phyloP scores from a whole-genome alignment of 1,140 invertebrate species.

The Brachionus koreanus region DNA sequence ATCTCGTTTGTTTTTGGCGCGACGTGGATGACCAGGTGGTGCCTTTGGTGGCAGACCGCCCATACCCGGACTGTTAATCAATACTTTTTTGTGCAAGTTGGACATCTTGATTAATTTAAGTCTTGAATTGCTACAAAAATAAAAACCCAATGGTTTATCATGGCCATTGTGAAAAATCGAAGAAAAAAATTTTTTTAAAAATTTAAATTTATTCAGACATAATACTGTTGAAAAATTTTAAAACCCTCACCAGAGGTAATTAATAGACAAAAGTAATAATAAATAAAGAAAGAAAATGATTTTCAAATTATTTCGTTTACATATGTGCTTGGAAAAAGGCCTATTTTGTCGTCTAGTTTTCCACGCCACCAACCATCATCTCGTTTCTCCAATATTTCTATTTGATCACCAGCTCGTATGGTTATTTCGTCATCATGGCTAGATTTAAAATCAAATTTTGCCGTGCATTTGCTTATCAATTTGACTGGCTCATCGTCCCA shows the following conservation, averaged over 20 bases:
- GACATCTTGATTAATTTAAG: conserved; percentile 17
- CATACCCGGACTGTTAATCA: not conserved
- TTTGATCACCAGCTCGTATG: conserved; percentile 20
- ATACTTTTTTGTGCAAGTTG: conserved; percentile 30
- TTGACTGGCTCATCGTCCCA: conserved; percentile 4
- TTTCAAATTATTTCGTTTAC: not conserved
- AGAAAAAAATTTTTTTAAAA: not conserved
- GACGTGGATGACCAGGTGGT: not conserved
- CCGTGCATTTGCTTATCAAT: not conserved
- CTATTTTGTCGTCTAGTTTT: not conserved
- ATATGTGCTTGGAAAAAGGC: conserved; percentile 34
- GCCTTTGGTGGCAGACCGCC: not conserved
- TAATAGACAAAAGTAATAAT: not conserved
- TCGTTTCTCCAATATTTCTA: conserved; percentile 8
- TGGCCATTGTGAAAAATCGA: not conserved
- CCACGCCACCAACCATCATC: conserved; percentile 35
- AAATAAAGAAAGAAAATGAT: not conserved
- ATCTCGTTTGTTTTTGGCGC: conserved; percentile 61
- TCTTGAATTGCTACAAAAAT: not conserved
- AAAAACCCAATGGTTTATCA: not conserved
- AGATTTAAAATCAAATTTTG: conserved; percentile 30
- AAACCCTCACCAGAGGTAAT: not conserved
- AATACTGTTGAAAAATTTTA: conserved; percentile 23
- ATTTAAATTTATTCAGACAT: not conserved
- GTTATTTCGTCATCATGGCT: conserved; percentile 21